These are phyloP conservation scores for Pelodytes ibericus DNA, from an alignment of 2,797 vertebrate genomes.

Conservation along the genomic window DNA sequence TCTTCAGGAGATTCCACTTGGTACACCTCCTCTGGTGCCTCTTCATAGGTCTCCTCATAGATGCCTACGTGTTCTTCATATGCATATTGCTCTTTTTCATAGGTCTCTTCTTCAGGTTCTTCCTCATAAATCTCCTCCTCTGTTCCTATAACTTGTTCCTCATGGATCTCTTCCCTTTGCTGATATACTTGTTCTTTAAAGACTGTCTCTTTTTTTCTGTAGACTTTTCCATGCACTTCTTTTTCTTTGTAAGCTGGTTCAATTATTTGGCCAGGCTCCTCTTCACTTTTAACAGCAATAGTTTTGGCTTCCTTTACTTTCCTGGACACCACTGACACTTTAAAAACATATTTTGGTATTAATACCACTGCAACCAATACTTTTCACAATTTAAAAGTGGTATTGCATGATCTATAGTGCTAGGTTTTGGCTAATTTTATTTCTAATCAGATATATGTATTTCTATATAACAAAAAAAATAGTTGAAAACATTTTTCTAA, in stretches of 20 bases:
- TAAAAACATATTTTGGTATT: conserved; percentile 41
- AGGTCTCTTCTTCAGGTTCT: conserved; percentile 57
- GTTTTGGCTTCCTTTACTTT: conserved; percentile 45
- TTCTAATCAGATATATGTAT: too few relatives aligned
- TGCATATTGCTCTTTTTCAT: conserved; percentile 42
- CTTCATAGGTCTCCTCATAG: conserved; percentile 38
- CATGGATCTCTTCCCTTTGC: conserved; percentile 56
- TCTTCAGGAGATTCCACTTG: conserved; percentile 51
- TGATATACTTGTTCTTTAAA: conserved; percentile 37
- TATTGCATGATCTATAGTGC: too few relatives aligned
- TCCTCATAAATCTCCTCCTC: conserved; percentile 60
- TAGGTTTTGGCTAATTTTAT: too few relatives aligned
- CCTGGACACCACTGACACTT: conserved; percentile 50
- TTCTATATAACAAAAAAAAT: too few relatives aligned
- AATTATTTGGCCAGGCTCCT: conserved; percentile 48
- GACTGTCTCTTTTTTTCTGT: conserved; percentile 42
- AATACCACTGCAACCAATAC: conserved; percentile 14
- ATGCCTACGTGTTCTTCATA: conserved; percentile 65
- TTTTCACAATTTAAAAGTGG: too few relatives aligned
- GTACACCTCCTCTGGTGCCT: conserved; percentile 53
- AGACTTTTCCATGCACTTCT: conserved; percentile 55
- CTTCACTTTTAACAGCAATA: conserved; percentile 43
- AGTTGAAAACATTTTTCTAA: too few relatives aligned
- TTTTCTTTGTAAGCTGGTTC: conserved; percentile 58
- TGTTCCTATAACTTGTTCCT: conserved; percentile 60